Evolutionary conservation across 1,140 invertebrate species (phyloP), one percentile per base, ranked within the genome.

Genomic region (Steinernema khuongi): DNA sequence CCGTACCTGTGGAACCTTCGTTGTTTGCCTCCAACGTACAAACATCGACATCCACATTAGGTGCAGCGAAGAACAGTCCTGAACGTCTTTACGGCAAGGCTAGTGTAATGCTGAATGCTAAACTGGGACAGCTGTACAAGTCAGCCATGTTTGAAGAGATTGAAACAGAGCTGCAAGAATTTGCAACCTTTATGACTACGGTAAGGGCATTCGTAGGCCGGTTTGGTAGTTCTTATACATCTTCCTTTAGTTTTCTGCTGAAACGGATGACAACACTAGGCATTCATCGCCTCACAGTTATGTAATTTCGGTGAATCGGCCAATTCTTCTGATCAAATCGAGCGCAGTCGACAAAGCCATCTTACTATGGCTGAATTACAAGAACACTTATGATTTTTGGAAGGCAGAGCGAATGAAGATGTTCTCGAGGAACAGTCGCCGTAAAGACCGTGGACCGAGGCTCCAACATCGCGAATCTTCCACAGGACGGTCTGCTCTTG

Each of bases 41-140:
- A 14, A 22, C 22, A n/a, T 60, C 50, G 7, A 60, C 11, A 14
- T 7, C 50, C 4, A 26, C 50, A 4, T 22, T 60, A 22, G 19
- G 19, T 60, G 50, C 11, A 4, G 1, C 18, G 26, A 28, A 66
- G 81, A 36, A 67, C 78, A 7, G 71, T 77, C 32, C 67, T n/a
- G 30, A 75, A 7, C 73, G 41, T n/a, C 14, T 73, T 31, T 66
- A 32, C 60, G 31, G 44, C 19, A 78, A 81, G 31, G 70, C 29
- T 31, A 36, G 66, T 36, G 69, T 66, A 7, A 70, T 29, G 71
- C 89, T 98, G 1, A 97, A 96, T 87, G 86, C 98, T 2, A 94
- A 93, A 70, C 88, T 99, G 0, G 95, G 95, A 0, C 95, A 98
- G 83, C 88, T 98, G 0, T 90, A 96, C 36, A 88, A 92, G 22